Conservation (phyloP, 2,797 vertebrate species). For the Gastrophryne carolinensis region DNA sequence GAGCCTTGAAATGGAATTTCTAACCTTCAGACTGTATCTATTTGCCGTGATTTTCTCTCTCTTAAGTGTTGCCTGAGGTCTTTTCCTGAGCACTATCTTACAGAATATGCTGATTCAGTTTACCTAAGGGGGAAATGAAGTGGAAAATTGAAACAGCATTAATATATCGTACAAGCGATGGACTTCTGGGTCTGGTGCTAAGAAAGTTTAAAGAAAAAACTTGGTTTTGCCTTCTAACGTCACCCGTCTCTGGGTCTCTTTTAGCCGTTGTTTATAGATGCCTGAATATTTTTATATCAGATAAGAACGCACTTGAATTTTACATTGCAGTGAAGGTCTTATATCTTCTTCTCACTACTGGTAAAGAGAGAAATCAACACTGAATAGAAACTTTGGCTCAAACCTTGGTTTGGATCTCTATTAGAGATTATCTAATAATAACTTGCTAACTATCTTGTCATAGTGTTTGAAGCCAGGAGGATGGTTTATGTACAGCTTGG, state of each 20-base stretch:
- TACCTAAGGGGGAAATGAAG: conserved; percentile 42
- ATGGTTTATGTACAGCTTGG: too few relatives aligned
- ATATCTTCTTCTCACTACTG: too few relatives aligned
- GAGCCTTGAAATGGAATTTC: conserved; percentile 34
- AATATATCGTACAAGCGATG: conserved; percentile 15
- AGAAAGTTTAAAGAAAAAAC: conserved; percentile 19
- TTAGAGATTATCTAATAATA: too few relatives aligned
- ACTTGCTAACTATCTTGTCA: too few relatives aligned
- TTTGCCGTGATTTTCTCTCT: conserved; percentile 44
- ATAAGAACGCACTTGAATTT: neutral
- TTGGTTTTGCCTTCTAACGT: conserved; percentile 12
- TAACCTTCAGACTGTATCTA: conserved; percentile 44
- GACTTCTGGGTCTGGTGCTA: neutral
- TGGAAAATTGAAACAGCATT: conserved; percentile 45
- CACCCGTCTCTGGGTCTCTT: neutral
- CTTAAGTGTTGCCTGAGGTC: conserved; percentile 35
- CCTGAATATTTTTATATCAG: neutral
- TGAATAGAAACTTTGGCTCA: too few relatives aligned
- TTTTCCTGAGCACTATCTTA: conserved; percentile 34
- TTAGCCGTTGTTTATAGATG: neutral
- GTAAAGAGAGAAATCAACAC: too few relatives aligned
- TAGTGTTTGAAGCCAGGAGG: too few relatives aligned
- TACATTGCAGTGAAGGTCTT: too few relatives aligned
- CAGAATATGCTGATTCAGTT: conserved; percentile 45
- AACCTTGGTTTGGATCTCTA: too few relatives aligned